Conservation (phyloP, 2,797 vertebrate species). For the Cryptoblepharus egeriae region DNA sequence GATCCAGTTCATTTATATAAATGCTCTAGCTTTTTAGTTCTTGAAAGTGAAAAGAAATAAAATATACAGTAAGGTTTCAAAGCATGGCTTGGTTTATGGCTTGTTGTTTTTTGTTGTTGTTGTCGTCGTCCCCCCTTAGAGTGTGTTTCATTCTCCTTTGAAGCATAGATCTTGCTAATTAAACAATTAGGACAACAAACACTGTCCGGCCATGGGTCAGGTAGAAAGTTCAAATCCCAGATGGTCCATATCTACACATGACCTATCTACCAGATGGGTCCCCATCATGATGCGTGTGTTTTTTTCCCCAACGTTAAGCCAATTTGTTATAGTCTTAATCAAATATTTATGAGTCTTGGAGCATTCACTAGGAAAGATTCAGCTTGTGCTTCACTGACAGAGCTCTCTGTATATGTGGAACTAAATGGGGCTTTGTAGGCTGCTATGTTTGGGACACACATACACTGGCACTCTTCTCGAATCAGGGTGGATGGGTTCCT, state of each 20-base stretch:
- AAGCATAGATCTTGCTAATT: conserved; percentile 59
- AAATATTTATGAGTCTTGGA: conserved; percentile 76
- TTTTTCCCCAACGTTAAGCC: conserved; percentile 48
- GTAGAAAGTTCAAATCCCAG: conserved; percentile 70
- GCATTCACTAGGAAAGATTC: conserved; percentile 43
- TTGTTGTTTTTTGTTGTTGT: conserved; percentile 34
- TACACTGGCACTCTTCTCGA: not conserved
- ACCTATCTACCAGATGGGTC: conserved; percentile 68
- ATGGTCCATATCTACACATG: conserved; percentile 43
- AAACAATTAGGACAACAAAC: conserved; percentile 54
- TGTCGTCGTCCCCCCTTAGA: no score
- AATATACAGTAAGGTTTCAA: conserved; percentile 28
- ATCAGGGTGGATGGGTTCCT: not conserved
- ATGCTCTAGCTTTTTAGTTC: not conserved
- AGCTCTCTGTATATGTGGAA: not conserved
- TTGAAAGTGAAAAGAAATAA: conserved; percentile 18
- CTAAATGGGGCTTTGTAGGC: not conserved
- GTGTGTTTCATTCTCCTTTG: conserved; percentile 41
- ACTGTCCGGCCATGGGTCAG: conserved; percentile 60
- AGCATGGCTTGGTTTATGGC: conserved; percentile 8
- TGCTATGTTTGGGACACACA: not conserved
- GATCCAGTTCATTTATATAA: conserved; percentile 17
- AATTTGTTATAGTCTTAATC: conserved; percentile 71
- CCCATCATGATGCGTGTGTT: conserved; percentile 56
- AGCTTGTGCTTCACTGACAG: conserved; percentile 37